phyloP scores from a whole-genome alignment of 2,888 invertebrate genomes.

The Oscheius myriophilus region DNA sequence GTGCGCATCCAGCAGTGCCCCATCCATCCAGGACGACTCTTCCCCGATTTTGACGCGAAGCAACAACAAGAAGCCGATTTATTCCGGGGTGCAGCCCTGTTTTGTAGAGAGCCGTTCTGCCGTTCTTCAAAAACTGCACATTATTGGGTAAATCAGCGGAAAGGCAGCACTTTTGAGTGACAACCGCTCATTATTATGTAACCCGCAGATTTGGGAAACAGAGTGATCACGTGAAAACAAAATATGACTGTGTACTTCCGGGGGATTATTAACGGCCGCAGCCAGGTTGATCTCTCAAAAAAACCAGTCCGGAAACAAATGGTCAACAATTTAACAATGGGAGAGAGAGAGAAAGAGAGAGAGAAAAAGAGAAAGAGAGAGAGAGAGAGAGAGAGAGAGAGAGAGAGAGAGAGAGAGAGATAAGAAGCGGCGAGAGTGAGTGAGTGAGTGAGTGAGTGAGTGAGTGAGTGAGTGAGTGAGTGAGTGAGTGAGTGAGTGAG shows the following conservation, averaged over 20 bases:
- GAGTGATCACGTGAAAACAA: constrained; percentile 6
- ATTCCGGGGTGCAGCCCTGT: no score
- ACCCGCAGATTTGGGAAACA: background rate
- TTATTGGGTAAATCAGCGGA: no score
- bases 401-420: background rate
- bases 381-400: background rate
- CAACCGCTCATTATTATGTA: no score
- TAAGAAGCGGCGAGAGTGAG: background rate
- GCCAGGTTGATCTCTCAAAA: constrained; percentile 6
- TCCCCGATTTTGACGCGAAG: no score
- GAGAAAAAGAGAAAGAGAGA: background rate
- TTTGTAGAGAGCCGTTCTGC: no score
- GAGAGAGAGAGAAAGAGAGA: background rate
- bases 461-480: background rate
- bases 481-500: constrained; percentile 3
- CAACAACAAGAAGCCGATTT: no score
- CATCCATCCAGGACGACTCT: no score
- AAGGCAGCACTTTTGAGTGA: no score
- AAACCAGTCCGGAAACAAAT: background rate
- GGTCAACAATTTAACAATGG: background rate
- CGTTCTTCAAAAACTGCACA: no score
- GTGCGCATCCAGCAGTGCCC: no score
- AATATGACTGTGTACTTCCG: background rate
- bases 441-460: background rate
- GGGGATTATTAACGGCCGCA: background rate